Conservation (phyloP, 2,888 invertebrate genomes). For the Clivina fossor region DNA sequence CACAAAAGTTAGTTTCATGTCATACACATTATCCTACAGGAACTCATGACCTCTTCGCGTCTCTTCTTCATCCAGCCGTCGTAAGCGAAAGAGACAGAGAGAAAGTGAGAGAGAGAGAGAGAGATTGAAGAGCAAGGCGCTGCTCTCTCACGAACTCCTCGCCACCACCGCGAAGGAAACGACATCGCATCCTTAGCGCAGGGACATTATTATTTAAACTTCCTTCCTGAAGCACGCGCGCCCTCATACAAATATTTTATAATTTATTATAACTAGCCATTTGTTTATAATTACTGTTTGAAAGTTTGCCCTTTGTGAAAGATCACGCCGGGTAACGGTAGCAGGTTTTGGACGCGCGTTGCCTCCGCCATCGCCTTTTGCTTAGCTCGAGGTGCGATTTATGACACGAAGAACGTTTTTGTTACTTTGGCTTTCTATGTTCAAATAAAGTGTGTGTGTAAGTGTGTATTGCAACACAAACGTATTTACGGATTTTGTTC, state of each 20-base stretch:
- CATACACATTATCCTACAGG: slow-evolving; percentile 34
- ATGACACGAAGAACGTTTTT: too few relatives aligned
- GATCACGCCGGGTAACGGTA: slow-evolving; percentile 16
- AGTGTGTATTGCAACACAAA: too few relatives aligned
- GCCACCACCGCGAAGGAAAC: background rate
- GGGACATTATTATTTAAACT: slow-evolving; percentile 34
- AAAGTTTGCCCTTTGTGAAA: slow-evolving; percentile 33
- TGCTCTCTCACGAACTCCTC: too few relatives aligned
- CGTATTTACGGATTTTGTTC: too few relatives aligned
- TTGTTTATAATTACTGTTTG: slow-evolving; percentile 34
- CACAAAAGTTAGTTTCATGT: slow-evolving; percentile 34
- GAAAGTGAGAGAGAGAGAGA: too few relatives aligned
- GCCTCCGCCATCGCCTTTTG: too few relatives aligned
- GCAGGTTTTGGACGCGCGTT: too few relatives aligned
- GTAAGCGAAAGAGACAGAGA: background rate
- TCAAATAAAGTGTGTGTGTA: too few relatives aligned
- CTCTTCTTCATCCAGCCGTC: background rate
- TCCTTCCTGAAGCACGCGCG: slow-evolving; percentile 26
- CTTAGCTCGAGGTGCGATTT: too few relatives aligned
- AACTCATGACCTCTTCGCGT: slow-evolving; percentile 13
- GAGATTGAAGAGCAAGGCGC: background rate
- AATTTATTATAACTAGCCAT: slow-evolving; percentile 34
- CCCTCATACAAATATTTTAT: slow-evolving; percentile 33
- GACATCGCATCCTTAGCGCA: slow-evolving; percentile 25
- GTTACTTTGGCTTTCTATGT: too few relatives aligned